Conservation (phyloP, 2,797 vertebrate species). For the Lepus townsendii region DNA sequence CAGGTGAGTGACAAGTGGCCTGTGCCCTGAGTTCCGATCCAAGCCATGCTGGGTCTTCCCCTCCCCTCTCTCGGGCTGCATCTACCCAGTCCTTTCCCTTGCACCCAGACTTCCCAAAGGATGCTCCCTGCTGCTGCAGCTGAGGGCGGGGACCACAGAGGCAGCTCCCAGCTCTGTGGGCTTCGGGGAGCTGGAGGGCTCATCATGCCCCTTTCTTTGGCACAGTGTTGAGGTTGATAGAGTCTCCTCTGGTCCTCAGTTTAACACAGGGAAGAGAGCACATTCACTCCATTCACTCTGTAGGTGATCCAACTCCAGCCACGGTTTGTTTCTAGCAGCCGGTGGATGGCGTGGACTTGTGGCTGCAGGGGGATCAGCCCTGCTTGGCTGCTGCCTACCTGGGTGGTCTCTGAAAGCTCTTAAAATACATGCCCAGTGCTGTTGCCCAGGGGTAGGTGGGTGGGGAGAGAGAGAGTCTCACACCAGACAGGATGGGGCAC, state of each 20-base stretch:
- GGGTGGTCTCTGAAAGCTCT: background rate
- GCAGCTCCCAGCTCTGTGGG: background rate
- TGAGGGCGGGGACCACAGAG: background rate
- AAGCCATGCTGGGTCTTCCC: background rate
- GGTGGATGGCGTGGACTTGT: background rate
- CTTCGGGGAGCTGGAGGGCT: background rate
- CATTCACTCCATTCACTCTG: background rate
- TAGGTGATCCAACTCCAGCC: conserved; percentile 5
- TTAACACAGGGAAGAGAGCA: conserved; percentile 35
- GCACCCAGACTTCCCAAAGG: background rate
- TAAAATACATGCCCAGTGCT: background rate
- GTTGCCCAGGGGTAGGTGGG: background rate
- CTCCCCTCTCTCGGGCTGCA: background rate
- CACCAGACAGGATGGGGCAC: background rate
- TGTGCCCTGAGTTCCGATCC: background rate
- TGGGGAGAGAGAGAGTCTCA: background rate
- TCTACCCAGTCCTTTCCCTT: background rate
- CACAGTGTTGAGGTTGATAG: conserved; percentile 63
- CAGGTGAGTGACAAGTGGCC: background rate
- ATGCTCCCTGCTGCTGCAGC: background rate
- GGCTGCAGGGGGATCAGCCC: background rate
- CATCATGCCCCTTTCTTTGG: background rate
- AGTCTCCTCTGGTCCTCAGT: conserved; percentile 44
- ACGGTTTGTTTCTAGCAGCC: conserved; percentile 38
- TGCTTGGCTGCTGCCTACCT: background rate